Conservation (phyloP, 23 tunicate species). For the Halocynthia roretzi region DNA sequence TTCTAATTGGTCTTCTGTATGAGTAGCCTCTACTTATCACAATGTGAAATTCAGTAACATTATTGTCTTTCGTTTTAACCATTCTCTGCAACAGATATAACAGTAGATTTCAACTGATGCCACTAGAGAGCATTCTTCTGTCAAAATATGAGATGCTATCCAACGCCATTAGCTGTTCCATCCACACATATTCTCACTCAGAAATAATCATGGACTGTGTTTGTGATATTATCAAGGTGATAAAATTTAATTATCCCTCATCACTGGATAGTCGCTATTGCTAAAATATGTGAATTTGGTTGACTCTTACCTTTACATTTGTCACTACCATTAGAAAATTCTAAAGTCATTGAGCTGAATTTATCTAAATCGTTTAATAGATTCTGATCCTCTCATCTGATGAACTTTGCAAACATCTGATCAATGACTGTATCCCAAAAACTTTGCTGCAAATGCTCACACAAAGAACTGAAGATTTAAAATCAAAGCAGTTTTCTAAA, state of each 20-base stretch:
- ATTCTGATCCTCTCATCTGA: neutral
- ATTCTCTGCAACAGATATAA: too few species aligned
- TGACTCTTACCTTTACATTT: too few species aligned
- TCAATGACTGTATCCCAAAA: neutral
- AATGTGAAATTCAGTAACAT: too few species aligned
- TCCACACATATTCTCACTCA: neutral
- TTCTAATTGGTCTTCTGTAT: neutral
- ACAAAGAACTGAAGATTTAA: neutral
- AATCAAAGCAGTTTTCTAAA: neutral
- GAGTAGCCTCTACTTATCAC: neutral
- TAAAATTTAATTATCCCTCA: neutral
- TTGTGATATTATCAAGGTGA: constrained; percentile 6
- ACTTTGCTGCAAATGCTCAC: neutral
- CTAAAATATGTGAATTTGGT: too few species aligned
- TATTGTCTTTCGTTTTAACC: too few species aligned
- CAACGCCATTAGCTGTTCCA: neutral
- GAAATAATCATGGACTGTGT: neutral
- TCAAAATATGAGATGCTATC: constrained; percentile 7
- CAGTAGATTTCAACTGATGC: neutral
- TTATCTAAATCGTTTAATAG: neutral
- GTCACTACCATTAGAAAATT: too few species aligned
- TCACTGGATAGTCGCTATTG: too few species aligned
- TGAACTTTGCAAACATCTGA: neutral
- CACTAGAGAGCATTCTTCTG: neutral
- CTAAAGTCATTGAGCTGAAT: neutral